phyloP scores from a whole-genome alignment of 2,888 invertebrate species.

The Drosophila yooni region DNA sequence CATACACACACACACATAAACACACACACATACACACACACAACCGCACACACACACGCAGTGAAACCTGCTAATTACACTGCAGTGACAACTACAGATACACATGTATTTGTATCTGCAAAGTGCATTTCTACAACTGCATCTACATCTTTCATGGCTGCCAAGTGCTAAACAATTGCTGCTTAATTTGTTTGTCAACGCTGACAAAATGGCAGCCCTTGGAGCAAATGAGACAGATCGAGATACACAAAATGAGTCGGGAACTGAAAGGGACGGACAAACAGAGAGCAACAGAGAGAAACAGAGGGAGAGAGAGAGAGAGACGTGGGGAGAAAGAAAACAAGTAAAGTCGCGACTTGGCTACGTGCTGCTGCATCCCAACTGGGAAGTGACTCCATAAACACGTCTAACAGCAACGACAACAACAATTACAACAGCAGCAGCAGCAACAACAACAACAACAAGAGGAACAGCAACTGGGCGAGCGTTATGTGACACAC shows the following conservation, averaged over 20 bases:
- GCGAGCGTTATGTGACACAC: slow-evolving; percentile 69
- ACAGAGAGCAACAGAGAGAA: neutral
- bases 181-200: slow-evolving; percentile 67
- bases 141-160: slow-evolving; percentile 17
- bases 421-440: slow-evolving; percentile 22
- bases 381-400: slow-evolving; percentile 66
- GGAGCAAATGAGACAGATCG: slow-evolving; percentile 10
- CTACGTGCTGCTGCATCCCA: slow-evolving; percentile 48
- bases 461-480: slow-evolving; percentile 14
- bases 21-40: neutral
- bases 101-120: neutral
- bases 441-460: slow-evolving; percentile 11
- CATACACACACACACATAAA: neutral
- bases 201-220: slow-evolving; percentile 24
- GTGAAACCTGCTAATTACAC: slow-evolving; percentile 36
- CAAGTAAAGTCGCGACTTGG: slow-evolving; percentile 41
- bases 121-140: neutral
- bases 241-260: neutral
- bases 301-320: neutral
- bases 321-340: neutral
- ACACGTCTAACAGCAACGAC: slow-evolving; percentile 52
- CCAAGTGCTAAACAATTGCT: slow-evolving; percentile 55
- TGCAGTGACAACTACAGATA: slow-evolving; percentile 30
- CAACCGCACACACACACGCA: neutral
- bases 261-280: neutral